phyloP scores from a whole-genome alignment of 64 coral and sea anemone species.

The Trachythela sp. region DNA sequence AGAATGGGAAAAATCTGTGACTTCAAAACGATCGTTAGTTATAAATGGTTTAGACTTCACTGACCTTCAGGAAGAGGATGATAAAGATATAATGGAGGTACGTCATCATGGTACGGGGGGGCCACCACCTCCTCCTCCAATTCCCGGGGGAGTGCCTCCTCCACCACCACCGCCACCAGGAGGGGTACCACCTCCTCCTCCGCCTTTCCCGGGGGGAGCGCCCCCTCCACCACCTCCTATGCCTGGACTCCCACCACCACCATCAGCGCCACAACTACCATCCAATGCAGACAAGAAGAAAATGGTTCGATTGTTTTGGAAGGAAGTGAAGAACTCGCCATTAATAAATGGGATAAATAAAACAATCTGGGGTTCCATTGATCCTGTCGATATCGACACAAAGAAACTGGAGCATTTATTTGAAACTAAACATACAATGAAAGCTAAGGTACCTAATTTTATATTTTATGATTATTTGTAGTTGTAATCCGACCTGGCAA shows the following conservation, averaged over 20 bases:
- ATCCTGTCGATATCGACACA: conserved; percentile 90
- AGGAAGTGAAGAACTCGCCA: conserved; percentile 97
- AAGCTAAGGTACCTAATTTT: conserved; percentile 76
- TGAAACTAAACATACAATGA: conserved; percentile 89
- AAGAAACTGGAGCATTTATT: conserved; percentile 98
- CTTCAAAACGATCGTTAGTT: conserved; percentile 82
- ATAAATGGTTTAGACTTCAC: conserved; percentile 99
- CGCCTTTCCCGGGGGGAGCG: conserved; percentile 48
- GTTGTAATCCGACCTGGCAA: no score
- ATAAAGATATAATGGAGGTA: conserved; percentile 57
- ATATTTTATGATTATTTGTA: no score
- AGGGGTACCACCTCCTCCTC: conserved; percentile 44
- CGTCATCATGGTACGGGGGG: not conserved
- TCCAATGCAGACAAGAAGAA: conserved; percentile 77
- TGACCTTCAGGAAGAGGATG: conserved; percentile 81
- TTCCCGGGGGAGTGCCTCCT: not conserved
- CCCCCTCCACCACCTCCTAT: conserved; percentile 58
- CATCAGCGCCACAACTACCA: conserved; percentile 27
- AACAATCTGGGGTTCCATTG: conserved; percentile 97
- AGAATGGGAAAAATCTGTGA: conserved; percentile 93
- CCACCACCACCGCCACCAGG: conserved; percentile 38
- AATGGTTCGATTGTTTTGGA: conserved; percentile 93
- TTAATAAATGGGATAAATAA: conserved; percentile 98
- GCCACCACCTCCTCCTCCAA: conserved; percentile 16
- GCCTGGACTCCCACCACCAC: conserved; percentile 30